Conservation (phyloP, 2,113 vertebrate genomes). For the Recurvirostra avosetta region DNA sequence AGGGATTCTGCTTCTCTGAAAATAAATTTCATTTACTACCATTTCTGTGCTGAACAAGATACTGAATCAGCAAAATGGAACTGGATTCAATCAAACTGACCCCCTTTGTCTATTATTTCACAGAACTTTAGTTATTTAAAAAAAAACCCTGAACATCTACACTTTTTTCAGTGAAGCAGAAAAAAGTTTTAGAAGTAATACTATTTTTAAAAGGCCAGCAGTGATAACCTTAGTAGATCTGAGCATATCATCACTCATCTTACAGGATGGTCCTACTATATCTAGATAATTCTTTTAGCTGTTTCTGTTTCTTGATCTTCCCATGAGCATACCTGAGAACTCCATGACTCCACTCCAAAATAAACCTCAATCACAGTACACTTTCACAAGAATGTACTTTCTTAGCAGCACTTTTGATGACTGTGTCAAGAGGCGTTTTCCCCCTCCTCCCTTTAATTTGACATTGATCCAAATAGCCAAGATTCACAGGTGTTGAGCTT, state of each 20-base stretch:
- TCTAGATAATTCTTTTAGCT: not conserved
- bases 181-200: not conserved
- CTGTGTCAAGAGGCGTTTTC: conserved; percentile 13
- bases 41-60: not conserved
- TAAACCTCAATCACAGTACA: conserved; percentile 10
- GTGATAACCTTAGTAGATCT: not conserved
- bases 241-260: not conserved
- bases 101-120: not conserved
- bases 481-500: conserved; percentile 55
- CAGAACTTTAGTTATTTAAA: not conserved
- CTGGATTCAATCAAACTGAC: not conserved
- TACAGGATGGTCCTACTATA: not conserved
- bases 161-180: not conserved
- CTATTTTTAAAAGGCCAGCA: not conserved
- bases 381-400: not conserved
- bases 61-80: not conserved
- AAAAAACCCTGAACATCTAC: not conserved
- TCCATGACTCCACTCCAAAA: not conserved
- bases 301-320: conserved; percentile 19
- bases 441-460: conserved; percentile 20
- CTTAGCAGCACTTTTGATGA: conserved; percentile 15
- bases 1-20: not conserved
- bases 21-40: not conserved
- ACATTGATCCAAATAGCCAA: conserved; percentile 24
- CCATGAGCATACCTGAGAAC: conserved; percentile 15